A percentile compares a stretch with the other conserved stretches of the same genome.
phyloP scores from a whole-genome alignment of 1,140 invertebrate genomes.

The Thrips palmi region DNA sequence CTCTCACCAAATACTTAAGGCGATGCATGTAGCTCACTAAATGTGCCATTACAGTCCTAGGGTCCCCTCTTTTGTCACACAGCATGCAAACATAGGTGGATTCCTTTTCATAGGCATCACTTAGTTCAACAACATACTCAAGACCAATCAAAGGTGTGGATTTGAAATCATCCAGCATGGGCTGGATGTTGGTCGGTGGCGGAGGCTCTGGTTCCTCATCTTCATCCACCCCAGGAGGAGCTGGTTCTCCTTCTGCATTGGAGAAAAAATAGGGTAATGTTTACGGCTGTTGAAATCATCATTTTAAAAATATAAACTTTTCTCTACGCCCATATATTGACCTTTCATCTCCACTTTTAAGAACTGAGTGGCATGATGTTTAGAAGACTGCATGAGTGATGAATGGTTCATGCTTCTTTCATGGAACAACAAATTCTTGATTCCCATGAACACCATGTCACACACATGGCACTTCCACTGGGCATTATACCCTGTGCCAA shows the following conservation, averaged over 20 bases:
- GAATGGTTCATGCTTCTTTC: background rate
- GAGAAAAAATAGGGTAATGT: background rate
- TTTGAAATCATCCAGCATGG: conserved; percentile 27
- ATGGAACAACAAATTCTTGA: background rate
- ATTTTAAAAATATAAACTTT: background rate
- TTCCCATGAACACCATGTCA: background rate
- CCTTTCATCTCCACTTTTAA: conserved; percentile 9
- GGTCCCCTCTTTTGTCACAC: conserved; percentile 55
- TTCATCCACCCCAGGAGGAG: conserved; percentile 50
- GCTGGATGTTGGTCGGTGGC: too few relatives aligned
- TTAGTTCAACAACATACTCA: conserved; percentile 24
- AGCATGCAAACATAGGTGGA: conserved; percentile 52
- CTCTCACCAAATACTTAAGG: conserved; percentile 31
- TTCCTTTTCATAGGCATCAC: conserved; percentile 30
- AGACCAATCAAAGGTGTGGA: conserved; percentile 26
- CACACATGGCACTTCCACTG: conserved; percentile 7
- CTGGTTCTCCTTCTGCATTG: conserved; percentile 31
- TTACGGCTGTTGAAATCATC: conserved; percentile 5
- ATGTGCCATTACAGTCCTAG: conserved; percentile 52
- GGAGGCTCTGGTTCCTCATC: conserved; percentile 28
- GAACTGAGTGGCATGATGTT: conserved; percentile 4
- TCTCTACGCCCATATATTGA: background rate
- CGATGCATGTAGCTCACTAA: conserved; percentile 52
- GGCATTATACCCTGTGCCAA: background rate
- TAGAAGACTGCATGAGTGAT: background rate